phyloP scores from a whole-genome alignment of 2,113 vertebrate genomes.

The Regulus satrapa region DNA sequence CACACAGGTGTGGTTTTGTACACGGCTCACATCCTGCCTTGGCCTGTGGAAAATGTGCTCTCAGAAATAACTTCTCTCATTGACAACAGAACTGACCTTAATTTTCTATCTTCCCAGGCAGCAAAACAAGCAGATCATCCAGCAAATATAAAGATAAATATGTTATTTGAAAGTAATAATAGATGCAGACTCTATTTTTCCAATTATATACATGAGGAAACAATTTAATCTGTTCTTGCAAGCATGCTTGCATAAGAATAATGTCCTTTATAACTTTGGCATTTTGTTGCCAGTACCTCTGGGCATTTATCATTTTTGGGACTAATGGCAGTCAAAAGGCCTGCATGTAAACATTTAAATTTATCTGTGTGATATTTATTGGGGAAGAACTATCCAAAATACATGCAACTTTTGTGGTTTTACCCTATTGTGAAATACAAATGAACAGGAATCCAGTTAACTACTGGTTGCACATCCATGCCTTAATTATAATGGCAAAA shows the following conservation, averaged over 20 bases:
- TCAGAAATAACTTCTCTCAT: neutral
- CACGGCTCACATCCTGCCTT: neutral
- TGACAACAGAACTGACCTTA: neutral
- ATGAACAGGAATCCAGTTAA: neutral
- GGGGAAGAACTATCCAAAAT: neutral
- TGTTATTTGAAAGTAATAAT: conserved; percentile 14
- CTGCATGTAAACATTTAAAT: conserved; percentile 37
- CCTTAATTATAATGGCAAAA: neutral
- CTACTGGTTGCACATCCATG: neutral
- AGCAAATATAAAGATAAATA: neutral
- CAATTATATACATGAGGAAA: neutral
- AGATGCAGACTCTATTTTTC: conserved; percentile 6
- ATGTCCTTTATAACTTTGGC: neutral
- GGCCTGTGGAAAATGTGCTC: neutral
- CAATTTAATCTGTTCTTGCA: conserved; percentile 23
- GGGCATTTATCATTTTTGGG: conserved; percentile 31
- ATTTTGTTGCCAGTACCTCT: conserved; percentile 23
- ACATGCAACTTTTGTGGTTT: neutral
- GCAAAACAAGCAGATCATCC: neutral
- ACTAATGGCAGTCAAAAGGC: conserved; percentile 2
- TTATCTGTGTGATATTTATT: neutral
- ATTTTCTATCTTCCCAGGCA: neutral
- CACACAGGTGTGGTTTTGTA: fast-evolving
- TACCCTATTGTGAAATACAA: neutral
- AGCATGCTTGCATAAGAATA: neutral